Percentiles rank a stretch among this genome's conserved stretches.
These are phyloP conservation scores for Pollenia labialis DNA, from an alignment of 2,888 invertebrate species.

Conservation along the genomic window DNA sequence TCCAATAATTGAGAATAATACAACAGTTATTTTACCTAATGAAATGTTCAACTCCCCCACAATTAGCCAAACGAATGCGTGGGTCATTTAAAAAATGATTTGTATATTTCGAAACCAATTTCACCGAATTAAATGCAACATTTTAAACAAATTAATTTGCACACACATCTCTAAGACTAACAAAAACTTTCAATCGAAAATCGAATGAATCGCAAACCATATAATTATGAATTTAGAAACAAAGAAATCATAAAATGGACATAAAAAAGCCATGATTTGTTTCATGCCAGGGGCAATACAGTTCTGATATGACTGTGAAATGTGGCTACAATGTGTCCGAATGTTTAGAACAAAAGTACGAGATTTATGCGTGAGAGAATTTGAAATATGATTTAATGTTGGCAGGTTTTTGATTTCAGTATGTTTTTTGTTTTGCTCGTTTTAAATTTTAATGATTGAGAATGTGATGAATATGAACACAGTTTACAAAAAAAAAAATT, in stretches of 20 bases:
- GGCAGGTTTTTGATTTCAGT: conserved; percentile 11
- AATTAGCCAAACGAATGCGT: conserved; percentile 71
- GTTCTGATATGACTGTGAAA: conserved; percentile 62
- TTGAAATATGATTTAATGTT: conserved; percentile 56
- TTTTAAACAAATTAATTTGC: conserved; percentile 45
- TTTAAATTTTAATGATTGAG: conserved; percentile 10
- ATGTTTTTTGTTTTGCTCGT: neutral
- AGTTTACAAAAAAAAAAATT: neutral
- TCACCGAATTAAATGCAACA: conserved; percentile 59
- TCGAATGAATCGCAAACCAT: conserved; percentile 21
- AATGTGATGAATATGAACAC: conserved; percentile 4
- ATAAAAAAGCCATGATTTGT: conserved; percentile 48
- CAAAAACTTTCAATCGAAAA: conserved; percentile 19
- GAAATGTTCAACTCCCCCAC: conserved; percentile 73
- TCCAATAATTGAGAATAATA: neutral
- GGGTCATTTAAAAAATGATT: conserved; percentile 64
- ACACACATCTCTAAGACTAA: conserved; percentile 7
- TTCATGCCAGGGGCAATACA: conserved; percentile 51
- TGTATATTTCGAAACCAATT: conserved; percentile 39
- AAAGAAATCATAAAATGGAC: conserved; percentile 50
- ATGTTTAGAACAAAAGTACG: conserved; percentile 32
- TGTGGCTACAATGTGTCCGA: conserved; percentile 29
- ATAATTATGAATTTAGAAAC: conserved; percentile 65
- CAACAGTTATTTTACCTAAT: conserved; percentile 72
- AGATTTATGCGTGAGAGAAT: conserved; percentile 74